Evolutionary conservation across 2,113 vertebrate species (phyloP).

Genomic region (Nothocercus nigrocapillus): DNA sequence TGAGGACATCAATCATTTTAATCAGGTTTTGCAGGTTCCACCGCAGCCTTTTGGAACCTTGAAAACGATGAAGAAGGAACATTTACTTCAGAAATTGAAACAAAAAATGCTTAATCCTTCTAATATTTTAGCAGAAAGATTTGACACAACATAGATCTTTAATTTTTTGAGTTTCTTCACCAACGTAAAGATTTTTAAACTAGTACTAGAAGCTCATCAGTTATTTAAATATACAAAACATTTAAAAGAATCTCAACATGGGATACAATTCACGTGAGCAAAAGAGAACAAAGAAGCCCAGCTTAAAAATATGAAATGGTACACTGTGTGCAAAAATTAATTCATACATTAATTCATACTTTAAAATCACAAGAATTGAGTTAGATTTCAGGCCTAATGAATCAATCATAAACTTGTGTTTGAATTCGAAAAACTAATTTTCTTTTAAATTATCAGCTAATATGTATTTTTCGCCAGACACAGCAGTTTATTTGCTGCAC

Average conservation of each 20-base stretch:
- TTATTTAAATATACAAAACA: background rate
- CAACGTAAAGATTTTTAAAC: background rate
- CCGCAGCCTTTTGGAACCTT: background rate
- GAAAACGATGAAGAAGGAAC: background rate
- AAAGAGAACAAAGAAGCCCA: background rate
- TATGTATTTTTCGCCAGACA: background rate
- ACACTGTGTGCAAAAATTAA: background rate
- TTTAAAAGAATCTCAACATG: background rate
- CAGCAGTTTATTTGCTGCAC: background rate
- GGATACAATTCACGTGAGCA: background rate
- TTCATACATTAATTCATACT: background rate
- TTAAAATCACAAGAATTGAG: background rate
- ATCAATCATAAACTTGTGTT: background rate
- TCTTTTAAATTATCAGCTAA: background rate
- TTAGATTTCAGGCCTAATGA: background rate
- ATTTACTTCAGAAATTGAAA: background rate
- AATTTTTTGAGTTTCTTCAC: background rate
- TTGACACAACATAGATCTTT: background rate
- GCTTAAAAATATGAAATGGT: background rate
- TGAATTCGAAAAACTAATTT: background rate
- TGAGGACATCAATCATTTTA: constrained; percentile 1
- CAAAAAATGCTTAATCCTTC: background rate
- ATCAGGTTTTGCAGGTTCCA: background rate
- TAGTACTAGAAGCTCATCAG: background rate
- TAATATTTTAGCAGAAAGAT: background rate